Conservation (phyloP, 2,888 invertebrate genomes). For the Acanthacorydalis orientalis region DNA sequence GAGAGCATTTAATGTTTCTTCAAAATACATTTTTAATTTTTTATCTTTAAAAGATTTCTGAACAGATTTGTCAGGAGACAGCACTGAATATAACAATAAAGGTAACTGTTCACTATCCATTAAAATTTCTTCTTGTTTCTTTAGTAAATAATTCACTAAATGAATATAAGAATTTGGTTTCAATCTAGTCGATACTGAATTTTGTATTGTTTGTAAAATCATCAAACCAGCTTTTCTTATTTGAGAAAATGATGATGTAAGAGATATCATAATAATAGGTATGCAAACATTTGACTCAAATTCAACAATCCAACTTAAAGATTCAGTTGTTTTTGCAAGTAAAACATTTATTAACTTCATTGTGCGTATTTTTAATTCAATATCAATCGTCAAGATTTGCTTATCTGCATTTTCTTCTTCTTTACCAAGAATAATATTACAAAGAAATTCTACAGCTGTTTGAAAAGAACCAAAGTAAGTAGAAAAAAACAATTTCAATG, state of each 20-base stretch:
- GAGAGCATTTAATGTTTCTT: constrained; percentile 16
- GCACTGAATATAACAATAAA: constrained; percentile 40
- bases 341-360: constrained; percentile 18
- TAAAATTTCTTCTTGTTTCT: constrained; percentile 38
- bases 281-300: constrained; percentile 31
- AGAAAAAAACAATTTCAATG: constrained; percentile 30
- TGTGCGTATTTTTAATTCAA: constrained; percentile 33
- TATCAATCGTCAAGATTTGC: constrained; percentile 20
- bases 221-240: constrained; percentile 39
- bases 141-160: constrained; percentile 29
- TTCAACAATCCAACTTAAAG: constrained; percentile 24
- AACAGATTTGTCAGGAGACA: constrained; percentile 35
- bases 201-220: constrained; percentile 27
- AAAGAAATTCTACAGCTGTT: constrained; percentile 36
- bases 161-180: constrained; percentile 26
- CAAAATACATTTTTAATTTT: constrained; percentile 14
- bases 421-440: constrained; percentile 36
- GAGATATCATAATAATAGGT: constrained; percentile 34
- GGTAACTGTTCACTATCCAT: constrained; percentile 50
- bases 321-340: constrained; percentile 13
- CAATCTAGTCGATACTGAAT: constrained; percentile 16
- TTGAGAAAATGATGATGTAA: constrained; percentile 33
- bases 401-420: constrained; percentile 11
- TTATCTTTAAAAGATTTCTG: constrained; percentile 16
- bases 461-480: constrained; percentile 26